Evolutionary conservation across 2,797 vertebrate genomes (phyloP), one percentile per base, ranked within the genome.

Genomic region (Thunnus albacares): DNA sequence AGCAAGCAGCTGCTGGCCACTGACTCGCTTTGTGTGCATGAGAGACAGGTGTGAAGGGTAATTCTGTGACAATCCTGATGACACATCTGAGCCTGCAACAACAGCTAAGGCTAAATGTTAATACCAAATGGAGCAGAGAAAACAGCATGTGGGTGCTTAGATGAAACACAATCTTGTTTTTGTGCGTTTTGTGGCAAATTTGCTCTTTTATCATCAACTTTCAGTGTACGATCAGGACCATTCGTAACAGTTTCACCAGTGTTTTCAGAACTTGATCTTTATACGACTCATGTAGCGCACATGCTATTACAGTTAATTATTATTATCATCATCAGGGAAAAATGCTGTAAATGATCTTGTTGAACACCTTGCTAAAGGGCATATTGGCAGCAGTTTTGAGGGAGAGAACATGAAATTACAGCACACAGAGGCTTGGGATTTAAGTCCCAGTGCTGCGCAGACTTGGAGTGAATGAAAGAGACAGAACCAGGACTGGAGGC

Each of bases 401-500:
- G n/a, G 22, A 72, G 58, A 82, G 81, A 79, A 77, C 55, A 75
- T 85, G 76, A 91, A 92, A 91, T 92, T 90, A 93, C 82, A 91
- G 87, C 60, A 82, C 30, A 73, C 63, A 74, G 88, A 79, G 83
- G 55, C 86, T 82, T 76, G 89, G 89, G 91, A 93, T 89, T 89
- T 75, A 72, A 80, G 73, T 90, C 90, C 88, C 89, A 82, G 52
- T 57, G 87, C 83, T 78, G 81, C 69, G 87, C 71, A 89, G 64
- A 75, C 45, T 83, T 84, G 0, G 61, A 87, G 62, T 88, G 84
- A 89, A 86, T 86, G 77, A 81, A 89, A 84, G 68, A 73, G 81
- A 91, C 83, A 88, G 84, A 91, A 85, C 77, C 63, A 91, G 76
- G 85, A 88, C 90, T 82, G 56, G 71, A 92, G 89, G 87, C 90